A percentile compares a stretch with the other conserved stretches of the same genome.
phyloP scores from a whole-genome alignment of 2,888 invertebrate genomes.

The Stenodera caucasica region DNA sequence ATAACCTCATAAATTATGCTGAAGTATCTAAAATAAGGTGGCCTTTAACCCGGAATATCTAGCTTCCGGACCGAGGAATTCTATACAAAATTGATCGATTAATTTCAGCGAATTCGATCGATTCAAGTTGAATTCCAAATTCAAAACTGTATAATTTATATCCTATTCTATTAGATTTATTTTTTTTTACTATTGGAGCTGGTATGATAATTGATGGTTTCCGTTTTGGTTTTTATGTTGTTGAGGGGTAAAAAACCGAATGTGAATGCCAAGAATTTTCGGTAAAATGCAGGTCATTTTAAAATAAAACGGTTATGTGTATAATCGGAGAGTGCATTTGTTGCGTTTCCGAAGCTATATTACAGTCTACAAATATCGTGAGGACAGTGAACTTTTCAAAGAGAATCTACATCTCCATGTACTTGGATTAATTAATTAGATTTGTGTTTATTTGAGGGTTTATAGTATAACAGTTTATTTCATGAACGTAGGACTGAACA shows the following conservation, averaged over 20 bases:
- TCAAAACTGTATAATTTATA: no score
- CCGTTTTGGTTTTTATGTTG: not conserved
- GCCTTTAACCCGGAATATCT: constrained; percentile 8
- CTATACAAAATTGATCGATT: no score
- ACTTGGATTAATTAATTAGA: constrained; percentile 23
- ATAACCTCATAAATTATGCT: constrained; percentile 11
- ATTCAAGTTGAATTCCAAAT: no score
- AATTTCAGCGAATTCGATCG: no score
- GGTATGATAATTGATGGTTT: not conserved
- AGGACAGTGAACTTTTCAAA: constrained; percentile 35
- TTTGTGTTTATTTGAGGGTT: not conserved
- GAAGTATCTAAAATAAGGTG: constrained; percentile 7
- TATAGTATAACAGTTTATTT: not conserved
- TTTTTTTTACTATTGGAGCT: no score
- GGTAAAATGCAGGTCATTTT: constrained; percentile 31
- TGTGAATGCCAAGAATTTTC: constrained; percentile 25
- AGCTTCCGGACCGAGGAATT: constrained; percentile 9
- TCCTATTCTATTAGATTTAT: no score
- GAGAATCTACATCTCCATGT: constrained; percentile 31
- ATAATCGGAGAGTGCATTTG: constrained; percentile 12
- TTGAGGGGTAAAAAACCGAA: constrained; percentile 1
- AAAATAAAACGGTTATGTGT: constrained; percentile 24
- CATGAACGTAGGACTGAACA: no score
- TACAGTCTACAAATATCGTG: constrained; percentile 34
- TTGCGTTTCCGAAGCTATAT: constrained; percentile 23